These are phyloP conservation scores for Venustaconcha ellipsiformis DNA, from an alignment of 1,140 invertebrate genomes.

Conservation along the genomic window DNA sequence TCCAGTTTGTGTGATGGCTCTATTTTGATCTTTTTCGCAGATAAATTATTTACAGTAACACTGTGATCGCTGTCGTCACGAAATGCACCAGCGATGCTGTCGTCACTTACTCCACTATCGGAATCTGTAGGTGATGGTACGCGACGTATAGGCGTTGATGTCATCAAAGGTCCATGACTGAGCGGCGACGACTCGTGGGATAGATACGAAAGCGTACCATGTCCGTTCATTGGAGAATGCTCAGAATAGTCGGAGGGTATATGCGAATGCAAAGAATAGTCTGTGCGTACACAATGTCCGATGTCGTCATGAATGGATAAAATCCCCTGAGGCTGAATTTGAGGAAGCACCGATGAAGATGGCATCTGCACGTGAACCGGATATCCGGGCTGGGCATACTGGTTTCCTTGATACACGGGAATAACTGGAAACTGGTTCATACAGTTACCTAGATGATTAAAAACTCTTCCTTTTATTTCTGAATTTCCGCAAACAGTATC, in stretches of 20 bases:
- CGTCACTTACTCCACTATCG: slow-evolving; percentile 30
- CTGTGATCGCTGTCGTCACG: too few relatives aligned
- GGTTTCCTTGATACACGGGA: slow-evolving; percentile 24
- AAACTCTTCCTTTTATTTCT: slow-evolving; percentile 37
- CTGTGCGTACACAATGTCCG: not conserved
- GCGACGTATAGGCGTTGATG: slow-evolving; percentile 11
- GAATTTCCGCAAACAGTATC: slow-evolving; percentile 84
- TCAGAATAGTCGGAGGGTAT: not conserved
- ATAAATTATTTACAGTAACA: too few relatives aligned
- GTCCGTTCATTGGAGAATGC: not conserved
- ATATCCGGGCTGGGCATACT: not conserved
- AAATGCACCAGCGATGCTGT: too few relatives aligned
- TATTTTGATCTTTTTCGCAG: too few relatives aligned
- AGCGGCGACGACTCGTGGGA: not conserved
- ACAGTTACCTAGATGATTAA: slow-evolving; percentile 40
- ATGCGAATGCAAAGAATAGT: not conserved
- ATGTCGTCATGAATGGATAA: too few relatives aligned
- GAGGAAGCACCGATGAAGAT: slow-evolving; percentile 12
- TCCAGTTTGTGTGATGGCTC: too few relatives aligned
- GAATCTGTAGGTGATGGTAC: slow-evolving; percentile 30
- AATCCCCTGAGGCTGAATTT: too few relatives aligned
- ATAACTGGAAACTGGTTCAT: slow-evolving; percentile 36
- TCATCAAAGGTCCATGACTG: not conserved
- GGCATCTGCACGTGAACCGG: slow-evolving; percentile 27
- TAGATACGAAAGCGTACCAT: not conserved